phyloP scores from a whole-genome alignment of 2,113 vertebrate species.

The Muntiacus reevesi region DNA sequence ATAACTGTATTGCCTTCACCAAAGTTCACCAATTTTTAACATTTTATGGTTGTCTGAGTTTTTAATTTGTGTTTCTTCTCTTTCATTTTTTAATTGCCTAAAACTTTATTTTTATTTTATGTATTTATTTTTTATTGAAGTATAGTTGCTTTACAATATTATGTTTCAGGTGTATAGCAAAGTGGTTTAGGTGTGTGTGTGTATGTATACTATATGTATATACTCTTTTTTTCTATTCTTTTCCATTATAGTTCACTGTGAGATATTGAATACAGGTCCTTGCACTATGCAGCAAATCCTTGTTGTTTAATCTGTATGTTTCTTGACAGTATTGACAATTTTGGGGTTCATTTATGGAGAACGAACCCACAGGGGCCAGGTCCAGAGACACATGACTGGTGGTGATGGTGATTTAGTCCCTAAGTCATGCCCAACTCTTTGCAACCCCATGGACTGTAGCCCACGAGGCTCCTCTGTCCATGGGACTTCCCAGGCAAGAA shows the following conservation, averaged over 20 bases:
- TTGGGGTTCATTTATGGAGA: neutral
- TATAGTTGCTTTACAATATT: neutral
- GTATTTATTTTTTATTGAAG: neutral
- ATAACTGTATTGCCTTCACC: neutral
- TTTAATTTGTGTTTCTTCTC: neutral
- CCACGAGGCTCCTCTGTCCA: neutral
- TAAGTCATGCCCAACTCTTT: neutral
- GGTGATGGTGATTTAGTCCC: neutral
- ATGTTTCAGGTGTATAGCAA: neutral
- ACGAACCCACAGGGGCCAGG: neutral
- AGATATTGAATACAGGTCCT: neutral
- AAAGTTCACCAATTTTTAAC: neutral
- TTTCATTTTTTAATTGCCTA: neutral
- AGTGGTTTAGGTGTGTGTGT: neutral
- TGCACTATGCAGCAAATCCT: neutral
- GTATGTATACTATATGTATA: neutral
- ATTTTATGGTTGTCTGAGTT: neutral
- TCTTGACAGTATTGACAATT: neutral
- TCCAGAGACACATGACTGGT: neutral
- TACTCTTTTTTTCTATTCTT: neutral
- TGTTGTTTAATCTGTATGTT: neutral
- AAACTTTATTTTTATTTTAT: neutral
- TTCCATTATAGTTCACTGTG: neutral
- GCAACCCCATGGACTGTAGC: neutral
- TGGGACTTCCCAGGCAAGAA: neutral